Conservation (phyloP, 2,888 invertebrate genomes). For the Callosobruchus maculatus region DNA sequence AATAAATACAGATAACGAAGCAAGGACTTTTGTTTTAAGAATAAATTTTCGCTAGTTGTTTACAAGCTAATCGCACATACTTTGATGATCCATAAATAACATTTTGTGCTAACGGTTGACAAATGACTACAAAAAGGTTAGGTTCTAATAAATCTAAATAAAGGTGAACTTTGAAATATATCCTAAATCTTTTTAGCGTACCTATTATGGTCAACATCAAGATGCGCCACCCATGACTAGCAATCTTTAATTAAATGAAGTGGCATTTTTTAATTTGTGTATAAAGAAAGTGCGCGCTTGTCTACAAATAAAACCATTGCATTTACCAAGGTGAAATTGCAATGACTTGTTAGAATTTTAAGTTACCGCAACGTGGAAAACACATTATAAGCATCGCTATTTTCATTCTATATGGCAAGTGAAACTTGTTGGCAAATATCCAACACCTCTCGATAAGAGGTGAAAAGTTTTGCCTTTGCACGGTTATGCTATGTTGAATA, state of each 20-base stretch:
- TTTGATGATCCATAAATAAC: no score
- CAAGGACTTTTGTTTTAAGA: no score
- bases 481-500: not conserved
- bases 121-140: no score
- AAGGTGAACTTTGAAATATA: no score
- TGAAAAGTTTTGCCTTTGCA: not conserved
- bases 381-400: not conserved
- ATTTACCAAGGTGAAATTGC: not conserved
- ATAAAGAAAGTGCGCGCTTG: not conserved
- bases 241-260: not conserved
- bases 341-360: not conserved
- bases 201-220: not conserved
- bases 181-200: no score
- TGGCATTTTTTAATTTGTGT: not conserved
- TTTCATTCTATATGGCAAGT: not conserved
- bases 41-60: no score
- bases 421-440: not conserved
- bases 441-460: not conserved
- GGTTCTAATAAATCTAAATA: no score
- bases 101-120: no score
- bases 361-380: not conserved
- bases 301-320: not conserved
- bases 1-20: no score
- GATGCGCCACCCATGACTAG: not conserved
- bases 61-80: no score